A percentile compares a stretch with the other conserved stretches of the same genome.
Conservation (phyloP, 2,113 vertebrate species). For the Phyllostomus discolor region DNA sequence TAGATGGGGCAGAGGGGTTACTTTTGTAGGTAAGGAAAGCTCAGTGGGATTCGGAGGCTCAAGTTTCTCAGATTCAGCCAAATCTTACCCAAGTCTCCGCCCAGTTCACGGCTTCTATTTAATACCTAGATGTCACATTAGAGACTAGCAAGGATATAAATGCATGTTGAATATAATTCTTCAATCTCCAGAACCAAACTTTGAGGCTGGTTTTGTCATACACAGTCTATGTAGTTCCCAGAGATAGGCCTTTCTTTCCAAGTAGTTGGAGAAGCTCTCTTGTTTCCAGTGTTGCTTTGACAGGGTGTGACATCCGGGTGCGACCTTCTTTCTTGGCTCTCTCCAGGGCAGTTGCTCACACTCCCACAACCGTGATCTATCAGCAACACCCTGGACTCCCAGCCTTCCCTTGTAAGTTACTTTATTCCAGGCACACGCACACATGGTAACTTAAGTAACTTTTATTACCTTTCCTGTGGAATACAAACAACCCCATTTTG, state of each 20-base stretch:
- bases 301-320: background rate
- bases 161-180: background rate
- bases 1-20: background rate
- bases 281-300: background rate
- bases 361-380: no score
- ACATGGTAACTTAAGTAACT: background rate
- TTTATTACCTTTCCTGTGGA: background rate
- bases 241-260: background rate
- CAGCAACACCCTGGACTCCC: background rate
- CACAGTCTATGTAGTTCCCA: background rate
- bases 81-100: background rate
- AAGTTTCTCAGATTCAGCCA: background rate
- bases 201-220: background rate
- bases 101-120: background rate
- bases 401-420: background rate
- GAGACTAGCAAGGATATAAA: background rate
- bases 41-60: no score
- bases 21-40: background rate
- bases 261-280: background rate
- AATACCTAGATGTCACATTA: background rate
- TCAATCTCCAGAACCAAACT: background rate
- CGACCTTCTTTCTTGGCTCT: background rate
- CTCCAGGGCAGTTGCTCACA: background rate
- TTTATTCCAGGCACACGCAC: background rate
- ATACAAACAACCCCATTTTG: background rate